phyloP scores from a whole-genome alignment of 2,113 vertebrate genomes.

The Myxocyprinus asiaticus region DNA sequence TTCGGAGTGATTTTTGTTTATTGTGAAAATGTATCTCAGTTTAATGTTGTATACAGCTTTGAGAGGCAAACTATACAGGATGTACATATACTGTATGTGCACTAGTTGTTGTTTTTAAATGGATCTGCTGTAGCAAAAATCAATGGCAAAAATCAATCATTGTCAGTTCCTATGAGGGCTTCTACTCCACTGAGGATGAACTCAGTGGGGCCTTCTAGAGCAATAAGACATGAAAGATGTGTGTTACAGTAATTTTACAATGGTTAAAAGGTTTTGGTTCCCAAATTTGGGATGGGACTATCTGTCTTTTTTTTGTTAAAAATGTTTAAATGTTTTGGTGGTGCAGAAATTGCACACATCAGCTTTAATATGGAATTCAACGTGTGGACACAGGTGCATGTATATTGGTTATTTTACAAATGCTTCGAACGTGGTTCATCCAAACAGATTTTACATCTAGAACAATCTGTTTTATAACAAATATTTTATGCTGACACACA shows the following conservation, averaged over 20 bases:
- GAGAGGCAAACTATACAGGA: background rate
- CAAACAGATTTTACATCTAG: background rate
- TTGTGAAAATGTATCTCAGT: too few relatives aligned
- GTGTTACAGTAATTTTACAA: background rate
- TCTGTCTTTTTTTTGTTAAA: too few relatives aligned
- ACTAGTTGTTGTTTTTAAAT: background rate
- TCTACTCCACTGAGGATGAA: background rate
- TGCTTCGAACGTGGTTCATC: too few relatives aligned
- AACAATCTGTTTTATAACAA: background rate
- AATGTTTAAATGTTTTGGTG: too few relatives aligned
- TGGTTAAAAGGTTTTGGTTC: too few relatives aligned
- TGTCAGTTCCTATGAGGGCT: conserved; percentile 4
- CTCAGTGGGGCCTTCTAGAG: background rate
- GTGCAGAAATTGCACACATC: too few relatives aligned
- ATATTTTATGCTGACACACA: conserved; percentile 17
- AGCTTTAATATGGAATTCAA: background rate
- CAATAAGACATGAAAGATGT: background rate
- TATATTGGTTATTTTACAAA: too few relatives aligned
- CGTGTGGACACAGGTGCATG: background rate
- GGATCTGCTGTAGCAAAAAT: conserved; percentile 14
- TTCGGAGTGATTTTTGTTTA: too few relatives aligned
- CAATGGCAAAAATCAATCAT: conserved; percentile 34
- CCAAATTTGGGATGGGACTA: too few relatives aligned
- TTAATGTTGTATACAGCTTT: background rate
- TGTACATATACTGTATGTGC: too few relatives aligned